These are phyloP conservation scores for Asbolus verrucosus DNA, from an alignment of 1,140 invertebrate genomes.

Conservation along the genomic window DNA sequence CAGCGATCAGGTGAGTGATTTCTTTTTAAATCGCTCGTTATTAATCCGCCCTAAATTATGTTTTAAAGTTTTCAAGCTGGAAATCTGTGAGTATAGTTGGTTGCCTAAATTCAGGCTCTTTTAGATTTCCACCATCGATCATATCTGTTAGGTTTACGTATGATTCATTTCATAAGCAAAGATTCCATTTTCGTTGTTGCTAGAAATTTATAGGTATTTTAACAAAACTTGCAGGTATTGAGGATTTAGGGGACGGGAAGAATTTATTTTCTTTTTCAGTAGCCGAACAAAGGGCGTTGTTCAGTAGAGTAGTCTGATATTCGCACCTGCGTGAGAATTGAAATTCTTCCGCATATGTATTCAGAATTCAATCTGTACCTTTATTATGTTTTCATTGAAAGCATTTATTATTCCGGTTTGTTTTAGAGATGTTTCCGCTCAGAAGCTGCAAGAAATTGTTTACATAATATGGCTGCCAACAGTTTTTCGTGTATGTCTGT, in stretches of 20 bases:
- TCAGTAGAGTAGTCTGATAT: conserved; percentile 36
- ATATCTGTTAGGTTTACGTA: no score
- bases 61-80: neutral
- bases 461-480: no score
- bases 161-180: conserved; percentile 35
- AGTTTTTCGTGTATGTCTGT: no score
- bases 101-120: conserved; percentile 7
- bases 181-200: conserved; percentile 9
- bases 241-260: conserved; percentile 43
- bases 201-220: conserved; percentile 33
- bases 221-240: conserved; percentile 36
- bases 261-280: conserved; percentile 50
- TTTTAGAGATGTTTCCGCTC: no score
- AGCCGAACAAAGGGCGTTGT: conserved; percentile 16
- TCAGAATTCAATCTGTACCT: conserved; percentile 30
- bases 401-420: neutral
- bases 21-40: conserved; percentile 19
- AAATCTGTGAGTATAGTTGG: conserved; percentile 9
- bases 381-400: conserved; percentile 24
- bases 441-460: no score
- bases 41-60: neutral
- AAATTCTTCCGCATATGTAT: conserved; percentile 41
- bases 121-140: conserved; percentile 23
- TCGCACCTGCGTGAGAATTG: conserved; percentile 53
- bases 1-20: conserved; percentile 69